Evolutionary conservation across 2,888 invertebrate species (phyloP).

Genomic region (Anthrax anthrax): DNA sequence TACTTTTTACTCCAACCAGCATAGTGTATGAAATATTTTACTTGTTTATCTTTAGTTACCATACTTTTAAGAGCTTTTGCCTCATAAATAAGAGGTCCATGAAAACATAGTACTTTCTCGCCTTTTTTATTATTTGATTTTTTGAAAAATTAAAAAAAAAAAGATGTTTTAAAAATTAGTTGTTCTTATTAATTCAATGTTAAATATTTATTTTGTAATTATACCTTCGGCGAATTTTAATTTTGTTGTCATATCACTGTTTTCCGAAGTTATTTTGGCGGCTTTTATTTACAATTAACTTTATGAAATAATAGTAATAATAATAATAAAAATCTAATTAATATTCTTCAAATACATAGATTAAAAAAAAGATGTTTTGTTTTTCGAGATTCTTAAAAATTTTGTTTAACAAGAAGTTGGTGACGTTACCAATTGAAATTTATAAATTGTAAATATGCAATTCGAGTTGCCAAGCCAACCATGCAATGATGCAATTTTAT

Average conservation of each 20-base stretch:
- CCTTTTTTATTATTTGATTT: conserved; percentile 39
- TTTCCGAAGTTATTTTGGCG: conserved; percentile 17
- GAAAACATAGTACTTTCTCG: conserved; percentile 86
- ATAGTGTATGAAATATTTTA: conserved; percentile 88
- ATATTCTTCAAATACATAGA: no score
- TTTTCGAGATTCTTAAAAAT: no score
- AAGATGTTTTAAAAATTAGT: neutral
- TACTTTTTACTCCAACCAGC: conserved; percentile 98
- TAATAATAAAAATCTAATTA: no score
- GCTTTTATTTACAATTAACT: conserved; percentile 3
- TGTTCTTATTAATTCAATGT: conserved; percentile 2
- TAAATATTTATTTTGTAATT: conserved; percentile 1
- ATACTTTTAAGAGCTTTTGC: conserved; percentile 85
- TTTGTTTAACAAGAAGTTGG: no score
- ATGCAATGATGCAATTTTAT: no score
- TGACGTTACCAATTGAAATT: no score
- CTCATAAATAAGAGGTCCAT: conserved; percentile 91
- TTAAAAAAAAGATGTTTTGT: no score
- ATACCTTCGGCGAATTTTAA: conserved; percentile 63
- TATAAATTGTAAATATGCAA: no score
- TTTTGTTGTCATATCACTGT: conserved; percentile 43
- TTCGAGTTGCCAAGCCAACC: no score
- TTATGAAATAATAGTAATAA: neutral
- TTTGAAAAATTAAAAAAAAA: conserved; percentile 1
- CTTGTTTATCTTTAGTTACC: conserved; percentile 69